Evolutionary conservation across 2,888 invertebrate genomes (phyloP), one percentile per base, ranked within the genome.

Genomic region (Meta bourneti): DNA sequence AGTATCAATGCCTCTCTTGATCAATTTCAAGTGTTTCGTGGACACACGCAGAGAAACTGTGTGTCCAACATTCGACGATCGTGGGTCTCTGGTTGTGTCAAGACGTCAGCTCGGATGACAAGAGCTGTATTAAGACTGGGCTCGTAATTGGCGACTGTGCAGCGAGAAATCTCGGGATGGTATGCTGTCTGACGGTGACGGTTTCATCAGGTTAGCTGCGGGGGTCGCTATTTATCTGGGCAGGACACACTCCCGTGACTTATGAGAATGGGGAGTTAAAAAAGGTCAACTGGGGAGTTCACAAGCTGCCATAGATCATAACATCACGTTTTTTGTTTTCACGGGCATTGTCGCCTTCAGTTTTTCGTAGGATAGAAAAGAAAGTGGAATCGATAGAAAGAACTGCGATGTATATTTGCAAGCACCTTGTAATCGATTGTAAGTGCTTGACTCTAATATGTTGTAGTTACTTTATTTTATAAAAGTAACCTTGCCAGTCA

Each of bases 21-120:
- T 80, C 80, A 80, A 61, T 80, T 80, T 80, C 80, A 80, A 61
- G 61, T 16, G 54, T 49, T 77, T 77, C 69, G 72, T 75, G 52
- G 69, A 77, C 74, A 85, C 85, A 85, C 34, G 69, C 61, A 19
- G 61, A 48, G 48, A 61, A 77, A 49, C 75, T 85, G 85, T 85
- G 77, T 85, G 77, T 77, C 77, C 51, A 85, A 85, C 77, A 69
- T 85, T 85, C 77, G 75, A 77, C 85, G 51, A 69, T 74, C 85
- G 61, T 77, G 69, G 75, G 61, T 20, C 34, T 34, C 61, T 77
- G 75, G 77, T 77, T n/a, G 85, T 77, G 85, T 85, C 85, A 85
- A 85, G 77, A 77, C 61, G 85, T 85, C 85, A 85, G 85, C 75
- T 85, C 77, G 34, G 61, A 77, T 85, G 85, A 85, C 85, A 70